A percentile compares a stretch with the other conserved stretches of the same genome.
phyloP scores from a whole-genome alignment of 2,888 invertebrate genomes.

The Cephus pygmeus region DNA sequence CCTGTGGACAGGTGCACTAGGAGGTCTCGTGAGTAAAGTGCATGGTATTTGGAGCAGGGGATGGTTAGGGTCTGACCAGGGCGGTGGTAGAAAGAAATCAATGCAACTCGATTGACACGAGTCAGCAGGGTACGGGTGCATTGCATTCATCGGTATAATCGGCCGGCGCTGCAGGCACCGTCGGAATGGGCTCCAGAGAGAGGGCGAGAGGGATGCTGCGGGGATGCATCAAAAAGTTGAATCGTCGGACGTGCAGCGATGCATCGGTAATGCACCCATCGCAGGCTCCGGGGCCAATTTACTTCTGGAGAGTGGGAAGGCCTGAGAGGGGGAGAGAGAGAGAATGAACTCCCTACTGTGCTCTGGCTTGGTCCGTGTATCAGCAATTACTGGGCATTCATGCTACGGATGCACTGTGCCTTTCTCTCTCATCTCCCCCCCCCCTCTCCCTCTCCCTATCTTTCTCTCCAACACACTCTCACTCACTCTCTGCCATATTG shows the following conservation, averaged over 20 bases:
- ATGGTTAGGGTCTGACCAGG: neutral
- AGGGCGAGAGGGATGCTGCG: neutral
- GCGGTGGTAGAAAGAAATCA: constrained; percentile 3
- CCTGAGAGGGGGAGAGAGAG: constrained; percentile 4
- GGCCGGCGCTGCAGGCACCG: constrained; percentile 7
- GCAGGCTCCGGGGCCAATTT: constrained; percentile 12
- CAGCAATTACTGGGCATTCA: constrained; percentile 36
- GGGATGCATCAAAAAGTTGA: constrained; percentile 33
- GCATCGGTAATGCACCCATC: constrained; percentile 42
- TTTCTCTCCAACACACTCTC: neutral
- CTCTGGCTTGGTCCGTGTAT: constrained; percentile 4
- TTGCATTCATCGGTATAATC: constrained; percentile 23
- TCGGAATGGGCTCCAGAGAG: neutral
- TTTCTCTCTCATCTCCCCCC: neutral
- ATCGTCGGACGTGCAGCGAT: constrained; percentile 44
- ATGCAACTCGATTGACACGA: constrained; percentile 31
- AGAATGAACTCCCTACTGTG: constrained; percentile 2
- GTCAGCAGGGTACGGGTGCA: constrained; percentile 9
- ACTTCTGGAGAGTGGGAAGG: constrained; percentile 11
- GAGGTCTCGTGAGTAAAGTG: neutral
- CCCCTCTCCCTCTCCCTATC: neutral
- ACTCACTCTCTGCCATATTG: neutral
- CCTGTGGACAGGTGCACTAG: neutral
- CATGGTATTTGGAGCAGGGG: neutral
- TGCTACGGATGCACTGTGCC: constrained; percentile 15